Conservation (phyloP, 2,888 invertebrate species). For the Crepidodera aurea region DNA sequence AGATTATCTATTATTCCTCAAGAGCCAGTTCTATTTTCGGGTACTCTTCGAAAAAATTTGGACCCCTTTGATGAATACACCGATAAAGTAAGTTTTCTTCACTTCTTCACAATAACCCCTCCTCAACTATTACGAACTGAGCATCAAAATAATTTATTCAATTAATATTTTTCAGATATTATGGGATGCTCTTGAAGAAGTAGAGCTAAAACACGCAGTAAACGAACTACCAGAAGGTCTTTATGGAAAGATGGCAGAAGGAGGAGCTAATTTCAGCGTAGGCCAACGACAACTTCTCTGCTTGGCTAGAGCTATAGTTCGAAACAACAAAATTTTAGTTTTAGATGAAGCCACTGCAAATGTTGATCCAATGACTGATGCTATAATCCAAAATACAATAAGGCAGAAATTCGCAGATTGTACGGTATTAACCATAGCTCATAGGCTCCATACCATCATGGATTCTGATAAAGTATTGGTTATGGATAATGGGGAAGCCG, state of each 20-base stretch:
- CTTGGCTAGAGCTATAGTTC: constrained; percentile 73
- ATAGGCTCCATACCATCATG: not conserved
- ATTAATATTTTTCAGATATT: constrained; percentile 60
- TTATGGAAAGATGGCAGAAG: constrained; percentile 76
- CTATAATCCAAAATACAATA: too few species aligned
- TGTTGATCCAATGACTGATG: constrained; percentile 79
- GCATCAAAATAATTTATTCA: too few species aligned
- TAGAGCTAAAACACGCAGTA: constrained; percentile 76
- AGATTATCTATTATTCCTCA: constrained; percentile 87
- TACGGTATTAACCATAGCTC: too few species aligned
- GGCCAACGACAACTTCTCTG: constrained; percentile 73
- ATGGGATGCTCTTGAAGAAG: constrained; percentile 86
- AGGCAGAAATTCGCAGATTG: constrained; percentile 77
- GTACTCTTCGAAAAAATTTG: constrained; percentile 87
- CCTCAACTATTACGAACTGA: too few species aligned
- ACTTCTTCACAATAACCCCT: too few species aligned
- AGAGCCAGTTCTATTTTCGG: constrained; percentile 86
- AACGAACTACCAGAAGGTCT: constrained; percentile 68
- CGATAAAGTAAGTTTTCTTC: too few species aligned
- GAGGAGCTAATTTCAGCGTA: constrained; percentile 61
- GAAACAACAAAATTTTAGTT: too few species aligned
- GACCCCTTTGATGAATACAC: too few species aligned
- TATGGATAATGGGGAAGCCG: not conserved
- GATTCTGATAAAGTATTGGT: not conserved
- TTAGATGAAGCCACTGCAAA: constrained; percentile 87